Percentiles rank a stretch among this genome's conserved stretches.
Evolutionary conservation across 2,888 invertebrate species (phyloP).

Genomic region (Ernsta delagoae): DNA sequence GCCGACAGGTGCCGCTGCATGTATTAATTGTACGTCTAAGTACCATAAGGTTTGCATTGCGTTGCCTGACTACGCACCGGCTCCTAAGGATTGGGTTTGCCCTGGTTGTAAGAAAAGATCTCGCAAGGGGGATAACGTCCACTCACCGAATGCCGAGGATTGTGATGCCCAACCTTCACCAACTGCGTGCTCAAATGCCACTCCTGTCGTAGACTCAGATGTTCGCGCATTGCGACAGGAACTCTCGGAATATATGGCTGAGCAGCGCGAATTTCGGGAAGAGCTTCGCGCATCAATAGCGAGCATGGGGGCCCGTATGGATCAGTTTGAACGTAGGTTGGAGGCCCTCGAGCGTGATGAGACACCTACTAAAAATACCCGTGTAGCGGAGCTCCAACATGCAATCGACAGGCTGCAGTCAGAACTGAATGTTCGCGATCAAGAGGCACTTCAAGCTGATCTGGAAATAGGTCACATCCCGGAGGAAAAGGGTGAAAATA

Average conservation of each 20-base stretch:
- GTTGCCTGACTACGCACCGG: neutral
- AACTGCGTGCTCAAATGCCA: no score
- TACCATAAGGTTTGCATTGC: neutral
- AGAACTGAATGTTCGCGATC: neutral
- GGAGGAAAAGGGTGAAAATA: neutral
- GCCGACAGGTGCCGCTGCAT: neutral
- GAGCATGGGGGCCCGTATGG: neutral
- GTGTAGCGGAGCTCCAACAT: neutral
- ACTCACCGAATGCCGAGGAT: no score
- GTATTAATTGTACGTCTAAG: neutral
- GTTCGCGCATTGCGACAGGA: neutral
- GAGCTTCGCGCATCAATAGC: neutral
- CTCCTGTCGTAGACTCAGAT: neutral
- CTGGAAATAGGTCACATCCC: neutral
- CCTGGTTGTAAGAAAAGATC: neutral
- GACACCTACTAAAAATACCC: neutral
- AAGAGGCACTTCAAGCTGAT: neutral
- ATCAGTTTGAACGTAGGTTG: neutral
- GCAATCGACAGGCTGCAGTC: neutral
- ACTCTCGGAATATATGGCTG: neutral
- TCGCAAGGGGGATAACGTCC: neutral
- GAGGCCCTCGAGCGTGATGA: neutral
- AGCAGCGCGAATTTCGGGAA: neutral
- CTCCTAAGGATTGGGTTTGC: neutral
- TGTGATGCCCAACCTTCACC: no score